Conservation (phyloP, 2,113 vertebrate genomes). For the Trinectes maculatus region DNA sequence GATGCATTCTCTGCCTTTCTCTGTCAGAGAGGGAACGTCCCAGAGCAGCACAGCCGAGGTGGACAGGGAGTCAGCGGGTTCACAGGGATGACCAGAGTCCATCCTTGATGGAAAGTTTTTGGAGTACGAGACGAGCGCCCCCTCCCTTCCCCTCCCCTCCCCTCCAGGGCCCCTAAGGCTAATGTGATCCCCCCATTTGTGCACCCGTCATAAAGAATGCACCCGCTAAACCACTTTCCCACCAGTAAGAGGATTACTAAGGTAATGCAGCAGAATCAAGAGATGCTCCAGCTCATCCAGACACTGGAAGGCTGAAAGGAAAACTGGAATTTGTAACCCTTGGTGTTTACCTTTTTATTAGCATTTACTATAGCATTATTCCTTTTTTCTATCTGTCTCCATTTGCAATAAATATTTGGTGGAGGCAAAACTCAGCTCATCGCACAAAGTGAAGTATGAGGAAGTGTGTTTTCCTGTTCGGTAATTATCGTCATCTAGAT, state of each 20-base stretch:
- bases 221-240: constrained; percentile 79
- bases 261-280: constrained; percentile 75
- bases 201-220: constrained; percentile 77
- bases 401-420: not conserved
- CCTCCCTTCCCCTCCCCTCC: constrained; percentile 22
- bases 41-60: constrained; percentile 16
- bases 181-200: constrained; percentile 77
- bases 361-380: not conserved
- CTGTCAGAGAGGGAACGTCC: constrained; percentile 9
- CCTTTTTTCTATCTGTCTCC: not conserved
- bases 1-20: constrained; percentile 4
- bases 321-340: not conserved
- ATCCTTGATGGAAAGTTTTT: constrained; percentile 78
- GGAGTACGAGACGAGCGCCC: constrained; percentile 48
- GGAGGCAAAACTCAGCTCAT: not conserved
- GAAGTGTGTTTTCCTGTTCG: not conserved
- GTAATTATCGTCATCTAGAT: not conserved
- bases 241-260: constrained; percentile 83
- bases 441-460: not conserved
- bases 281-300: constrained; percentile 73
- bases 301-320: constrained; percentile 58
- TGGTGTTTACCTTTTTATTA: not conserved
- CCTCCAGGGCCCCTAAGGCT: constrained; percentile 70
- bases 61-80: constrained; percentile 66
- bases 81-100: constrained; percentile 46